Percentiles rank a stretch among this genome's conserved stretches.
phyloP scores from a whole-genome alignment of 2,113 vertebrate species.

The Morone chrysops region DNA sequence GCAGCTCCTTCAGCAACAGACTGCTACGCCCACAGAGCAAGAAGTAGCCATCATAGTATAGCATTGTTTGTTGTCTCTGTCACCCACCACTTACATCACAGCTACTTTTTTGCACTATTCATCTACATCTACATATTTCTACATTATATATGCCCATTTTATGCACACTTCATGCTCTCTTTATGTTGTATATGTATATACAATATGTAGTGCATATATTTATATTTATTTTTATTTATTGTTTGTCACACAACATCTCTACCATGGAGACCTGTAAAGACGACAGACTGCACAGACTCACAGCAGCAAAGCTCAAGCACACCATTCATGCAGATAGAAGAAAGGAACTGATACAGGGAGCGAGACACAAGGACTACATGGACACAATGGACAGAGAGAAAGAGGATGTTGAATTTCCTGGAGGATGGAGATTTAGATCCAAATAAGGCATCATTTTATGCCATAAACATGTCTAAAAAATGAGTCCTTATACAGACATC shows the following conservation, averaged over 20 bases:
- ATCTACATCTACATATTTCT: too few species aligned
- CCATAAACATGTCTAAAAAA: neutral
- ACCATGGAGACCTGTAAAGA: neutral
- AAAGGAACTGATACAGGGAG: neutral
- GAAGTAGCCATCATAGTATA: too few species aligned
- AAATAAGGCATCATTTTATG: neutral
- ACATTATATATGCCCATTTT: too few species aligned
- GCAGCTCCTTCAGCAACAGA: too few species aligned
- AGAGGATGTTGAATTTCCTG: neutral
- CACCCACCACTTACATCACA: too few species aligned
- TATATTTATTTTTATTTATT: too few species aligned
- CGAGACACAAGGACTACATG: neutral
- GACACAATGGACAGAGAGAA: neutral
- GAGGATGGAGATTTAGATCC: neutral
- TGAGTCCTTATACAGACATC: neutral
- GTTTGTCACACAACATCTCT: neutral
- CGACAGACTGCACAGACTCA: neutral
- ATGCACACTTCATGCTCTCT: too few species aligned
- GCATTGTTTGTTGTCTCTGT: too few species aligned
- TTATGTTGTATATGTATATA: too few species aligned
- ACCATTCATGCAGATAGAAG: neutral
- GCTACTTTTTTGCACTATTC: too few species aligned
- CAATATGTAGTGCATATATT: too few species aligned
- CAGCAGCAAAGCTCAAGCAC: neutral
- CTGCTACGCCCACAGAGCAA: too few species aligned